Evolutionary conservation across 64 coral and sea anemone species (phyloP).

Genomic region (Porites lutea): DNA sequence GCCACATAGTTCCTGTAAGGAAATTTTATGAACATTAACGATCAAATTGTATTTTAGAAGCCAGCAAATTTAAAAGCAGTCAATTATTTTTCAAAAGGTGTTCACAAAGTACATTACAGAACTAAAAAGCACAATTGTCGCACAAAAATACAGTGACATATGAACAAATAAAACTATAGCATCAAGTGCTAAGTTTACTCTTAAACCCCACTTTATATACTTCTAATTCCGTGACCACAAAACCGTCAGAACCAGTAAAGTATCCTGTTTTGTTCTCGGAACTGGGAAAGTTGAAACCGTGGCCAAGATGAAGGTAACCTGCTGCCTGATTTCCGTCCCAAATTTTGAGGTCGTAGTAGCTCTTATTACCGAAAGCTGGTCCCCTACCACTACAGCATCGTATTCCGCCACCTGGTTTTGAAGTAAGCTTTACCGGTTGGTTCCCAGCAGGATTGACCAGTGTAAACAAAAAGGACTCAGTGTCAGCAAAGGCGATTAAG

Average conservation of each 20-base stretch:
- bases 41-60: no score
- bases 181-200: no score
- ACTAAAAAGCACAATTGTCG: no score
- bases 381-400: neutral
- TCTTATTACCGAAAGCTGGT: slow-evolving; percentile 29
- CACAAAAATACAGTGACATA: no score
- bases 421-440: slow-evolving; percentile 14
- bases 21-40: no score
- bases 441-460: slow-evolving; percentile 38
- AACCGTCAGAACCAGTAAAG: neutral
- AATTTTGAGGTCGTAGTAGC: neutral
- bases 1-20: no score
- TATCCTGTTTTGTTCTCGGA: neutral
- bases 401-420: slow-evolving; percentile 8
- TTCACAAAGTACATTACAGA: no score
- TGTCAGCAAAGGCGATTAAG: neutral
- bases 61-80: no score
- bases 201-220: neutral
- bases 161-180: no score
- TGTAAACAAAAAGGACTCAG: slow-evolving; percentile 39
- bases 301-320: slow-evolving; percentile 22
- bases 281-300: slow-evolving; percentile 6
- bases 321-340: neutral
- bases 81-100: no score
- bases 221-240: neutral